A percentile compares a stretch with the other conserved stretches of the same genome.
These are phyloP conservation scores for Enteromius argenteus DNA, from an alignment of 2,797 vertebrate species.

Conservation along the genomic window DNA sequence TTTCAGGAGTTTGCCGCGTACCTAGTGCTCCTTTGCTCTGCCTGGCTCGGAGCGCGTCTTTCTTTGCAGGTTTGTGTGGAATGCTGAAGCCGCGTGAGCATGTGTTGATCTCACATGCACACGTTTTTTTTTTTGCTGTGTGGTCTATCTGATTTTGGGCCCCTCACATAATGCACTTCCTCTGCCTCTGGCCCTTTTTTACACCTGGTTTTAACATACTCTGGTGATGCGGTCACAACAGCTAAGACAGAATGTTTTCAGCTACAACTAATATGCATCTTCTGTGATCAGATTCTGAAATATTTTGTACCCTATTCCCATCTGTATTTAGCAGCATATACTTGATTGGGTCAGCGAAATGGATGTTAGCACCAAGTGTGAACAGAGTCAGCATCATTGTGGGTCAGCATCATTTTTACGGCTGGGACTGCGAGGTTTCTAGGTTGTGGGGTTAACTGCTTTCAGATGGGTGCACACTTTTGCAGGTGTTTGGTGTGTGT, in stretches of 20 bases:
- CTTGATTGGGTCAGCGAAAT: not conserved
- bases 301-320: not conserved
- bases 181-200: not conserved
- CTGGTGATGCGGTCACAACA: not conserved
- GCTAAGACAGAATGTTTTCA: not conserved
- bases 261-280: not conserved
- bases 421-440: slow-evolving; percentile 28
- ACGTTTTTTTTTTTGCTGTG: not conserved
- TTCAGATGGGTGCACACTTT: slow-evolving; percentile 16
- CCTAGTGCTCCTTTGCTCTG: slow-evolving; percentile 76
- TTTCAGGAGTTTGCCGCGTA: slow-evolving; percentile 80
- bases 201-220: slow-evolving; percentile 16
- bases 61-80: slow-evolving; percentile 90
- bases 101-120: slow-evolving; percentile 13
- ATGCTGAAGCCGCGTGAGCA: slow-evolving; percentile 74
- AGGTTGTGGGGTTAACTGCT: not conserved
- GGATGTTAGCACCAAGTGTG: not conserved
- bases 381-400: not conserved
- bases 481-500: slow-evolving; percentile 10
- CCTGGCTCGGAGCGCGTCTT: slow-evolving; percentile 86
- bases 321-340: not conserved
- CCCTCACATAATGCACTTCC: not conserved
- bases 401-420: not conserved
- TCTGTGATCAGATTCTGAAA: not conserved
- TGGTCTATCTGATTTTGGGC: slow-evolving; percentile 2